Base-by-base conservation (phyloP, 1,140 invertebrate species). In the Cephus cinctus region DNA sequence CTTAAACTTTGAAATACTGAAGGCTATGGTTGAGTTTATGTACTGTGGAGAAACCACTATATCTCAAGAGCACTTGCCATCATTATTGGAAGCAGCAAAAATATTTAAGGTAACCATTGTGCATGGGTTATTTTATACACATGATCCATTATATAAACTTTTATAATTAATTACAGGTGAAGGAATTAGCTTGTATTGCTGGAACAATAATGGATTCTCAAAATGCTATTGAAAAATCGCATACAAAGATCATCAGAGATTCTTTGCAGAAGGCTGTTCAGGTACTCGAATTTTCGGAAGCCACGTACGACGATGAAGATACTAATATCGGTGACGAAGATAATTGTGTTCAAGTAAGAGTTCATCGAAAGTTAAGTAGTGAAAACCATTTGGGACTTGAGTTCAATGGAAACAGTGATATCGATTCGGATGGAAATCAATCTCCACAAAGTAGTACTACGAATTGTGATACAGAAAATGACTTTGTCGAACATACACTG, bases 21-120 rank as follows among this genome's bases (percentile, higher is more conserved):
- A 80, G 64, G 76, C 78, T 39, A 73, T 82, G 57, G 75, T 82
- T 41, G 80, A 82, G 59, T 81, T 81, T 54, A 81, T 82, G 78
- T 82, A 82, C 47, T 80, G 78, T 47, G 81, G 80, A 14, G 80
- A 81, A 66, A 80, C 79, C 21, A 80, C 71, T 49, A 76, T 81
- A 41, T 73, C 78, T 47, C 73, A 78, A 58, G 69, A 78, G 38
- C 72, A 79, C 58, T 63, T 81, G 32, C 69, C 73, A 53, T 71
- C 78, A 25, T 57, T 81, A 20, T 61, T 80, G 25, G 68, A 75
- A 65, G 79, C 79, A 14, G 78, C 79, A 31, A 75, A 73, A 63
- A 74, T 77, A 56, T 81, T 81, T 62, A 78, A 81, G 67, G 78
- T 81, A 59, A 57, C 51, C 59, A 44, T 42, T 31, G 43, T 16